Percentiles rank a stretch among this genome's conserved stretches.
Conservation (phyloP, 2,113 vertebrate genomes). For the Cathartes aura region DNA sequence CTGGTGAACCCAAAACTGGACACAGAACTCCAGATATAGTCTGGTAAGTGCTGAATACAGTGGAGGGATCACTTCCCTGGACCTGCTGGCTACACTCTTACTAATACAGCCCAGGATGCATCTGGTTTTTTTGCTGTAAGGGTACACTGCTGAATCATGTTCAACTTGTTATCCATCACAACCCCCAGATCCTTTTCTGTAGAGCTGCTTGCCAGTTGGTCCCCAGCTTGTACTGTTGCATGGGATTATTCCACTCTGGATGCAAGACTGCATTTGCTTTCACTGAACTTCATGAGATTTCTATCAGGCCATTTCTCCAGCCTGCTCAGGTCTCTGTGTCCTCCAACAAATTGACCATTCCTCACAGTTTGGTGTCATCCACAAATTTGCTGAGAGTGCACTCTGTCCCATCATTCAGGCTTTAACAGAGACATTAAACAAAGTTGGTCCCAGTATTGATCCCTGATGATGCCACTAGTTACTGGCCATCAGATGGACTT, state of each 20-base stretch:
- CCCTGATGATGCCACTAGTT: neutral
- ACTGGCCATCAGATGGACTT: neutral
- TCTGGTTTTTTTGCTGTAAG: neutral
- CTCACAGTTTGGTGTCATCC: neutral
- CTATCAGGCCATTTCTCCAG: neutral
- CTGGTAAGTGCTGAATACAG: neutral
- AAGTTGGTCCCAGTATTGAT: neutral
- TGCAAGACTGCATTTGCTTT: neutral
- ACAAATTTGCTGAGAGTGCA: neutral
- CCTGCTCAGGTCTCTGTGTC: too few relatives aligned
- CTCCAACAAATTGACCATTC: neutral
- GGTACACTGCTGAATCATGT: neutral
- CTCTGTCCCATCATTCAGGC: neutral
- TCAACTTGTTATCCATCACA: neutral
- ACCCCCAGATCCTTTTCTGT: neutral
- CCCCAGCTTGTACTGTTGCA: neutral
- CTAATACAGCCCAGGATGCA: neutral
- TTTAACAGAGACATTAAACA: neutral
- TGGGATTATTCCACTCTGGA: neutral
- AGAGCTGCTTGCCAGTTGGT: neutral
- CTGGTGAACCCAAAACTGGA: neutral
- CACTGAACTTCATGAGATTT: neutral
- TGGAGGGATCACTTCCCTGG: neutral
- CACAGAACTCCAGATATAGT: neutral
- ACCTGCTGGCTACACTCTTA: neutral